These are phyloP conservation scores for Cichlasoma orientale DNA, from an alignment of 2,797 vertebrate genomes.

Conservation along the genomic window DNA sequence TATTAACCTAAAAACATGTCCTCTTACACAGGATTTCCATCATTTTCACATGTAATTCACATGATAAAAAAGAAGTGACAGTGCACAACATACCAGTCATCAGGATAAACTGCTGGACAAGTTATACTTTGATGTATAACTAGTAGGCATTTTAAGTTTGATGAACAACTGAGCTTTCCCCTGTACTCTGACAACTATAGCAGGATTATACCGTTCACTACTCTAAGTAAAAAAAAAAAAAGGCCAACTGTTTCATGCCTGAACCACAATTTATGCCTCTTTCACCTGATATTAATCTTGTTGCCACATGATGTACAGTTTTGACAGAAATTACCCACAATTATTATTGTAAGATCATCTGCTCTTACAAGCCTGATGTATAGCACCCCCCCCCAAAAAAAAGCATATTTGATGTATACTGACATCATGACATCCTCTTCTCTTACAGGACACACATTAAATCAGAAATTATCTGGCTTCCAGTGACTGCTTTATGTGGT, in stretches of 20 bases:
- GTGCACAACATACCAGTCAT: neutral
- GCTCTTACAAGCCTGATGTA: no score
- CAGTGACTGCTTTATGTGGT: constrained; percentile 11
- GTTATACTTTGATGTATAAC: neutral
- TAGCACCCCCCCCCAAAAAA: no score
- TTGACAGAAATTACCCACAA: neutral
- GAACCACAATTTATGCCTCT: neutral
- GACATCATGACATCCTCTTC: neutral
- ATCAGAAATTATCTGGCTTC: constrained; percentile 1
- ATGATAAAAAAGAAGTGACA: neutral
- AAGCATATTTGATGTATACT: neutral
- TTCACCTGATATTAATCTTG: neutral
- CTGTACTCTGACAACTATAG: neutral
- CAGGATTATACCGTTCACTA: neutral
- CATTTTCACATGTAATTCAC: neutral
- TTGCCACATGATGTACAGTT: neutral
- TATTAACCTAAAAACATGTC: neutral
- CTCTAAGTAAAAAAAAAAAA: neutral
- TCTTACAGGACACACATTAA: neutral
- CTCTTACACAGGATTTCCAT: neutral
- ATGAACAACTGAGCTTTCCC: neutral
- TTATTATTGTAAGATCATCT: no score
- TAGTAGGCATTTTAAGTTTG: neutral
- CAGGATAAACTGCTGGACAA: no score
- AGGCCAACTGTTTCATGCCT: neutral